phyloP scores from a whole-genome alignment of 1,140 invertebrate genomes.

The Drosophila varians region DNA sequence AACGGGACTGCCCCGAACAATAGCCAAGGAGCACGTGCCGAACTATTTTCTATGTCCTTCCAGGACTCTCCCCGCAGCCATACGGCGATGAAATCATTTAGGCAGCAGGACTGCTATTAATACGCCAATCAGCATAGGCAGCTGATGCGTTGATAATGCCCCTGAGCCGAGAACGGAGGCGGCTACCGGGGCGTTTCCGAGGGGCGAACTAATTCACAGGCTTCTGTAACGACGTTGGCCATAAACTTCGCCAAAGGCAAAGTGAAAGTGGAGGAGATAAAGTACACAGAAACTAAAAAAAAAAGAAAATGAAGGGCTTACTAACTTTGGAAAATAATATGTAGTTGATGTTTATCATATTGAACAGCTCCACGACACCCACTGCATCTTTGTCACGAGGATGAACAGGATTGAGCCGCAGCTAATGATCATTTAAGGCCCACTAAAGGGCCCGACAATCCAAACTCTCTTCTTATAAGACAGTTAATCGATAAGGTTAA shows the following conservation, averaged over 20 bases:
- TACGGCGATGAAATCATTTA: slow-evolving; percentile 60
- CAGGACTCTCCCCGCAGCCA: slow-evolving; percentile 12
- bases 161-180: slow-evolving; percentile 2
- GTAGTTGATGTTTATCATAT: no score
- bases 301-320: no score
- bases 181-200: slow-evolving; percentile 2
- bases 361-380: no score
- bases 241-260: slow-evolving; percentile 64
- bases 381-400: no score
- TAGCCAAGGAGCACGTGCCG: slow-evolving; percentile 25
- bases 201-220: slow-evolving; percentile 52
- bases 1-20: slow-evolving; percentile 8
- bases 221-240: slow-evolving; percentile 47
- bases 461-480: no score
- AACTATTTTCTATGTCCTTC: slow-evolving; percentile 19
- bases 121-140: slow-evolving; percentile 72
- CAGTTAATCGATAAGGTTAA: no score
- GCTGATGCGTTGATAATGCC: slow-evolving; percentile 63
- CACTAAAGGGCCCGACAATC: no score
- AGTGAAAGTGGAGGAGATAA: slow-evolving; percentile 6
- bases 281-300: slow-evolving; percentile 13
- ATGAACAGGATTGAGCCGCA: no score
- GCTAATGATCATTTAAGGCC: no score
- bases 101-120: slow-evolving; percentile 55
- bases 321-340: no score